Percentiles rank a stretch among this genome's conserved stretches.
Evolutionary conservation across 2,888 invertebrate species (phyloP).

Genomic region (Catocala sponsa): DNA sequence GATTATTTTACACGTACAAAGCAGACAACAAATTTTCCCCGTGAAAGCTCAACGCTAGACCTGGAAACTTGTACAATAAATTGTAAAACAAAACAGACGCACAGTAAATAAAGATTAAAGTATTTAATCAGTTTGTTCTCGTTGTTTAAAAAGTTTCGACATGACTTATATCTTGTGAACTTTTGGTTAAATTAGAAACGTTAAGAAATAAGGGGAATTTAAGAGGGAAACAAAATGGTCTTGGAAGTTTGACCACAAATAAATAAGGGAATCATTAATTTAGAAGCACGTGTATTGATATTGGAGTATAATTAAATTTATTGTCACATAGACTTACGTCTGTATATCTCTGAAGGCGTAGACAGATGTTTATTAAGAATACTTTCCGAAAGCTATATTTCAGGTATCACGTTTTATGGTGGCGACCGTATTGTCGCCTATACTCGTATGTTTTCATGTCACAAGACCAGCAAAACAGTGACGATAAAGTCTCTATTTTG

Average conservation of each 20-base stretch:
- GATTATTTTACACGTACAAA: conserved; percentile 16
- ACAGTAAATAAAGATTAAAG: conserved; percentile 85
- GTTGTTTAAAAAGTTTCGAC: conserved; percentile 79
- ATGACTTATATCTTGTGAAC: conserved; percentile 79
- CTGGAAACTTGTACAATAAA: conserved; percentile 81
- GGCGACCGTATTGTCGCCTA: too few species aligned
- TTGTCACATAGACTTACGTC: too few species aligned
- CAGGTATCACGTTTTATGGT: too few species aligned
- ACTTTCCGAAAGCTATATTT: too few species aligned
- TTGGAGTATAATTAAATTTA: too few species aligned
- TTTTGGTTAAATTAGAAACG: conserved; percentile 57
- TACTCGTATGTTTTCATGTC: too few species aligned
- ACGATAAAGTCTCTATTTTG: too few species aligned
- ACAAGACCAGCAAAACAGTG: too few species aligned
- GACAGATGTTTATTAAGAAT: too few species aligned
- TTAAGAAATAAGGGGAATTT: conserved; percentile 44
- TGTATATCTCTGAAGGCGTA: too few species aligned
- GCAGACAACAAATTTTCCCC: conserved; percentile 33
- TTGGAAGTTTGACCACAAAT: conserved; percentile 44
- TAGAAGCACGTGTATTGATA: background rate
- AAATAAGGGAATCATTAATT: conserved; percentile 25
- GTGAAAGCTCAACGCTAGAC: conserved; percentile 60
- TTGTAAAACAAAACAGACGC: conserved; percentile 77
- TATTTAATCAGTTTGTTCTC: conserved; percentile 80
- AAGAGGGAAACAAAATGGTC: conserved; percentile 42